Evolutionary conservation across 2,113 vertebrate species (phyloP), one percentile per base, ranked within the genome.

Genomic region (Mastomys coucha): DNA sequence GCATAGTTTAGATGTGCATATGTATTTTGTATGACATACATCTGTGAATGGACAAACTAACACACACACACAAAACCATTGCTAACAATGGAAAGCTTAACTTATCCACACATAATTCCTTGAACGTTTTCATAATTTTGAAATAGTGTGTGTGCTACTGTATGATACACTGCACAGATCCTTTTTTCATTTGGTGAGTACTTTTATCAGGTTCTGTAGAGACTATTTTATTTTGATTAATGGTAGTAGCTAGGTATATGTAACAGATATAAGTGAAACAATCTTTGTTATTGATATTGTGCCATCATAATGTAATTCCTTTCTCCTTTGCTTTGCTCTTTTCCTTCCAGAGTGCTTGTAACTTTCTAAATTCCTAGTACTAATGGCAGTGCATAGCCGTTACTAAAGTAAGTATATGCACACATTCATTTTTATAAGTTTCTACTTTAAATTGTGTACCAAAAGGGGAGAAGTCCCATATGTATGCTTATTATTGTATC

Each of bases 101-200:
- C 56, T 80, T 2, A 0, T 2, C 5, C 2, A 4, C 0, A 7
- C 1, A 28, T 77, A 1, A 60, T 89, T n/a, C 39, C 67, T 67
- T 42, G 0, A 93, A 28, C 60, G 51, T 93, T 80, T 33, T 67
- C 13, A 89, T 51, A 84, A 63, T 3, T 84, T 1, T 75, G 36
- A 73, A 91, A 89, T 58, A 88, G 13, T 89, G 6, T 16, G 17
- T 58, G 24, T 10, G n/a, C 39, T 0, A 36, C 39, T 91, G 0
- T 91, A 84, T 72, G 10, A 13, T 22, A 91, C 58, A 24, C 5
- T 80, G 4, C 20, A 93, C 16, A 26, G 49, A 78, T 1, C 82
- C 22, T 78, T 90, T 63, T 11, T 19, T 80, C 22, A 6, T 9
- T 9, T 69, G 26, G 17, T 82, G 1, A 45, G 3, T 72, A 49